Conservation (phyloP, 2,797 vertebrate species). For the Scolopax rusticola region DNA sequence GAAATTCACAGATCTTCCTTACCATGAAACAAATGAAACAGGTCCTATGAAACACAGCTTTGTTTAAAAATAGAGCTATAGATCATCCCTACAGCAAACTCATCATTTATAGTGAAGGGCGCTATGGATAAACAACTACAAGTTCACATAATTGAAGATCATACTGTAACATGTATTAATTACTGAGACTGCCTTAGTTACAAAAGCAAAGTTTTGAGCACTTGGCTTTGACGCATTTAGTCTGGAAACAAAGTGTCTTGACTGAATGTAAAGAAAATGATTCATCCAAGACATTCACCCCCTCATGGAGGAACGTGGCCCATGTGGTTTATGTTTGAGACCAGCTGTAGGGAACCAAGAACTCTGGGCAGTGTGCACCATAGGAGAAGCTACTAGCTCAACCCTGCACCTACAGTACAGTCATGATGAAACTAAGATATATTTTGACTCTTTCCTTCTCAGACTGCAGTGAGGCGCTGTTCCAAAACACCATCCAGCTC, state of each 20-base stretch:
- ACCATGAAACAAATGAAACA: not conserved
- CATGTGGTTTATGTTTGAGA: not conserved
- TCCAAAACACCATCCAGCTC: constrained; percentile 84
- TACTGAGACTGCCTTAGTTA: not conserved
- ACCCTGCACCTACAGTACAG: not conserved
- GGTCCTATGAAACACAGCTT: not conserved
- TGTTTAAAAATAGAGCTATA: not conserved
- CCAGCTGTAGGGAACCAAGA: not conserved
- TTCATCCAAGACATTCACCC: not conserved
- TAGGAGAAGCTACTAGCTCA: not conserved
- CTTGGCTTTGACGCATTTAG: not conserved
- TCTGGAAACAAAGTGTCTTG: not conserved
- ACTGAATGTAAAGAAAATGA: not conserved
- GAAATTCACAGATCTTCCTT: not conserved
- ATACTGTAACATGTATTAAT: not conserved
- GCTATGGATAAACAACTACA: not conserved
- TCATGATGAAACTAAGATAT: not conserved
- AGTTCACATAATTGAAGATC: not conserved
- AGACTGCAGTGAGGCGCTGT: constrained; percentile 87
- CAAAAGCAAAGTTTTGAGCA: not conserved
- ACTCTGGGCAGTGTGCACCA: not conserved
- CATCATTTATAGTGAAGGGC: not conserved
- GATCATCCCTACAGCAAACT: not conserved
- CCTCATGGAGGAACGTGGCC: not conserved
- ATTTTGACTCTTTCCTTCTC: constrained; percentile 4